These are phyloP conservation scores for Penaeus indicus DNA, from an alignment of 1,140 invertebrate genomes.

Conservation along the genomic window DNA sequence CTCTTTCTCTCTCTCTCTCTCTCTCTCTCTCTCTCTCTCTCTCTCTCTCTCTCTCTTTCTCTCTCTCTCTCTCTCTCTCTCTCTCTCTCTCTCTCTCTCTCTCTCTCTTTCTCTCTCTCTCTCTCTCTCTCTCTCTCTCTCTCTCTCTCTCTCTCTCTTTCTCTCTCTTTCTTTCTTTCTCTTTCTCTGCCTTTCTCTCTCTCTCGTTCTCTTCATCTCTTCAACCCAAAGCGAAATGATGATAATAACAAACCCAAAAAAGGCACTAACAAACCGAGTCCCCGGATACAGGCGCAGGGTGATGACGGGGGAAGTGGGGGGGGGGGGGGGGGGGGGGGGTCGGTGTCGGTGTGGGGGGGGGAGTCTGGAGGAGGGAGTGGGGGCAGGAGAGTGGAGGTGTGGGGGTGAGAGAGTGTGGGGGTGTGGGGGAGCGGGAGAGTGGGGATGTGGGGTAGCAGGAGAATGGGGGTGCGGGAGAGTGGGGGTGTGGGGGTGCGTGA, in stretches of 20 bases:
- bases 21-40: neutral
- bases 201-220: neutral
- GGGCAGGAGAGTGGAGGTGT: too few relatives aligned
- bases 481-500: neutral
- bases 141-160: neutral
- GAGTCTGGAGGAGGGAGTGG: too few relatives aligned
- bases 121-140: neutral
- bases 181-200: neutral
- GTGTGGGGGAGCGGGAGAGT: too few relatives aligned
- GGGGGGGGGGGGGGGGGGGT: too few relatives aligned
- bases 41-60: neutral
- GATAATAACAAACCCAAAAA: neutral
- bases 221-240: neutral
- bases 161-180: neutral
- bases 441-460: too few relatives aligned
- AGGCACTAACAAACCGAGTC: neutral
- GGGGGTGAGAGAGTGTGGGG: too few relatives aligned
- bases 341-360: too few relatives aligned
- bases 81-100: neutral
- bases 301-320: too few relatives aligned
- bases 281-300: too few relatives aligned
- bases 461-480: constrained; percentile 20
- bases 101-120: neutral
- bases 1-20: neutral
- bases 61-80: neutral